phyloP scores from a whole-genome alignment of 2,888 invertebrate genomes.

The Phasia obesa region DNA sequence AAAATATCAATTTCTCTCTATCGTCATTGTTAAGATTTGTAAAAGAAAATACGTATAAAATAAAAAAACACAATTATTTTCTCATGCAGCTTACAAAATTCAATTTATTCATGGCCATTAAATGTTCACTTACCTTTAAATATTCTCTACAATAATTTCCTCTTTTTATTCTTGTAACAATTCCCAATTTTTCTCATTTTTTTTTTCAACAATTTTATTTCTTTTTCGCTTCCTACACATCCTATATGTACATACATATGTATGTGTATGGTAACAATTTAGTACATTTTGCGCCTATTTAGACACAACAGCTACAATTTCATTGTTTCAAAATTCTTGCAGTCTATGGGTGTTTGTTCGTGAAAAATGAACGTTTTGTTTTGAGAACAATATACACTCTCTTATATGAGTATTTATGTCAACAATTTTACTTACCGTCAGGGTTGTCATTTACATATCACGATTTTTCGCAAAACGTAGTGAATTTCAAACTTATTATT shows the following conservation, averaged over 20 bases:
- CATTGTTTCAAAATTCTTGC: not conserved
- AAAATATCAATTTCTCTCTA: constrained; percentile 27
- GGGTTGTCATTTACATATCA: too few species aligned
- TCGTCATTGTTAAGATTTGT: constrained; percentile 14
- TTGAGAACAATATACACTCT: not conserved
- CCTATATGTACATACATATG: too few species aligned
- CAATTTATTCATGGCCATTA: constrained; percentile 58
- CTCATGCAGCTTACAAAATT: constrained; percentile 15
- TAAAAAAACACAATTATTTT: constrained; percentile 16
- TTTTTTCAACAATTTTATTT: constrained; percentile 11
- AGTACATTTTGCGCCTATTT: constrained; percentile 21
- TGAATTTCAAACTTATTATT: too few species aligned
- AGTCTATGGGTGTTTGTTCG: not conserved
- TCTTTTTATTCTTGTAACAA: not conserved
- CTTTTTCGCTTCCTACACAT: constrained; percentile 25
- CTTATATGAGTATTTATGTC: not conserved
- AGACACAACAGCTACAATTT: constrained; percentile 25
- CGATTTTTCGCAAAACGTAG: too few species aligned
- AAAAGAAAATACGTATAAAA: not conserved
- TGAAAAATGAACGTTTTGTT: not conserved
- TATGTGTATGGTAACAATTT: constrained; percentile 16
- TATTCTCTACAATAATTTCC: constrained; percentile 6
- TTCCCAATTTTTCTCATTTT: not conserved
- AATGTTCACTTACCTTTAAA: constrained; percentile 60
- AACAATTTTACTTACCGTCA: not conserved